Evolutionary conservation across 2,888 invertebrate genomes (phyloP), one percentile per base, ranked within the genome.

Genomic region (Xestia sexstrigata): DNA sequence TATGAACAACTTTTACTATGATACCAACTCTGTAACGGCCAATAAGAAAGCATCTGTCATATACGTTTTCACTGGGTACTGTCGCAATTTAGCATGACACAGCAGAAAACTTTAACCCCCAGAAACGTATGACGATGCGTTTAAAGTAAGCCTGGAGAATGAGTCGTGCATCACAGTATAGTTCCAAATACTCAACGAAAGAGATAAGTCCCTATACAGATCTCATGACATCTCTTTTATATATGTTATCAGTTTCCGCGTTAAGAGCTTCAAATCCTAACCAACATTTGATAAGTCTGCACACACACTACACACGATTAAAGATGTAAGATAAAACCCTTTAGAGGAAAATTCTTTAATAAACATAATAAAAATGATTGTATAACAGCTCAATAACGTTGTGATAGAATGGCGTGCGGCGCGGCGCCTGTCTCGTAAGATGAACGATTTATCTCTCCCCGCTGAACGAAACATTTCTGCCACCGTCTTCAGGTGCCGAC

Each of bases 291-390:
- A 83, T 83, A 83, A 75, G n/a, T 13, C 74, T 75, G 49, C n/a
- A 79, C 81, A 84, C 84, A 87, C 76, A 84, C 60, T 84, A 87
- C 76, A 84, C 60, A 20, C 70, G 78, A 83, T 83, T 72, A 83
- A 74, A 86, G 58, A 83, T 58, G 42, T 71, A 49, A 86, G 83
- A 83, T 83, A 83, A 84, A 76, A 71, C 68, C 49, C 68, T 79
- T 70, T 60, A 74, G 47, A 78, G 62, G 62, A 83, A 81, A 78
- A 85, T 74, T 75, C 68, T 85, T 60, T 52, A 81, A 63, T 71
- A 78, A 86, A 83, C 65, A 86, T 78, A 78, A 78, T 83, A 79
- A 86, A 87, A 85, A 79, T 76, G 74, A 75, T 81, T 78, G 76
- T 80, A 73, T 78, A 87, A 81, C 74, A 71, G 76, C 79, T 78